Conservation (phyloP, 2,113 vertebrate genomes). For the Podocnemis expansa region DNA sequence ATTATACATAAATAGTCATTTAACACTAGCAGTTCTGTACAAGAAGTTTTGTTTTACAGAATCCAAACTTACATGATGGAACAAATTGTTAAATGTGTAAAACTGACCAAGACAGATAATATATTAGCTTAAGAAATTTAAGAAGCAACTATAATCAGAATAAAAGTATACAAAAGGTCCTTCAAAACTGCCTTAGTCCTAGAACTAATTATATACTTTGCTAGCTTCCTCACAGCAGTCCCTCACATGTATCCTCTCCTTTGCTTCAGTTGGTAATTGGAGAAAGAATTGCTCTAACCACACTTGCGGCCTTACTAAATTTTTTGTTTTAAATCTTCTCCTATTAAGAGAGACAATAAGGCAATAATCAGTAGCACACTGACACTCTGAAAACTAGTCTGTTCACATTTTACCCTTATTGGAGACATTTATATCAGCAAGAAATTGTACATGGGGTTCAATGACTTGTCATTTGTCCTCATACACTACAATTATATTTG, state of each 20-base stretch:
- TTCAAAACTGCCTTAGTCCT: not conserved
- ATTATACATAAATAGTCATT: slow-evolving; percentile 34
- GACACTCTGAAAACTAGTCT: not conserved
- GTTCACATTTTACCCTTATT: not conserved
- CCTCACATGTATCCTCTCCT: not conserved
- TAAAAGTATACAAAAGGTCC: not conserved
- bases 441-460: not conserved
- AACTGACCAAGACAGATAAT: not conserved
- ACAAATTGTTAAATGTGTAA: not conserved
- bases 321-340: not conserved
- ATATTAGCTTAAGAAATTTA: not conserved
- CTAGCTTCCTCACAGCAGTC: not conserved
- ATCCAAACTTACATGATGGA: not conserved
- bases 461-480: not conserved
- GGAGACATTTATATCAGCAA: not conserved
- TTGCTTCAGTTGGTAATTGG: not conserved
- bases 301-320: not conserved
- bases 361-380: not conserved
- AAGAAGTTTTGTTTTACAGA: not conserved
- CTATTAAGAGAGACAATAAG: not conserved
- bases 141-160: not conserved
- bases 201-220: not conserved
- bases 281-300: not conserved
- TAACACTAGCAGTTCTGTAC: not conserved
- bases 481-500: not conserved